These are phyloP conservation scores for Pyrochroa serraticornis DNA, from an alignment of 2,888 invertebrate species.

Conservation along the genomic window DNA sequence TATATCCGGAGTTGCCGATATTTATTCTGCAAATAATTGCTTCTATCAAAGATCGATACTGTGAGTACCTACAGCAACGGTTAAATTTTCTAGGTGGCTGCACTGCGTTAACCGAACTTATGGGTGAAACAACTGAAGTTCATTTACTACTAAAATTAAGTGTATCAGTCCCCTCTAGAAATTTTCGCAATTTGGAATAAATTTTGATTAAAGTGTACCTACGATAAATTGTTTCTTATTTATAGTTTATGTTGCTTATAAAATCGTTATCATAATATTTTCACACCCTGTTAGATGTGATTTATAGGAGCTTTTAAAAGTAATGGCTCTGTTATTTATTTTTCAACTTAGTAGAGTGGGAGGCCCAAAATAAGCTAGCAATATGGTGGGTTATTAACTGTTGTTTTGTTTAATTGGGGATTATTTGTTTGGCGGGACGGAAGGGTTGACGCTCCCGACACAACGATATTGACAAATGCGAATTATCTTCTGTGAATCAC, in stretches of 20 bases:
- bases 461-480: slow-evolving; percentile 15
- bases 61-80: too few species aligned
- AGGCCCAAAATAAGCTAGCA: not conserved
- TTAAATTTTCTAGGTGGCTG: too few species aligned
- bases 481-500: slow-evolving; percentile 29
- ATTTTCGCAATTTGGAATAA: slow-evolving; percentile 1
- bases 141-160: too few species aligned
- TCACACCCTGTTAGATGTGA: not conserved
- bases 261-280: slow-evolving; percentile 2
- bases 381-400: not conserved
- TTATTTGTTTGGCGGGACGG: too few species aligned
- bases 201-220: not conserved
- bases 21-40: too few species aligned
- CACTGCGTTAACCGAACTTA: too few species aligned
- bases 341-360: not conserved
- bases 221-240: not conserved
- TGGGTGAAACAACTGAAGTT: too few species aligned
- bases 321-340: slow-evolving; percentile 4
- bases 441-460: too few species aligned
- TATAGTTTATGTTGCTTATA: slow-evolving; percentile 3
- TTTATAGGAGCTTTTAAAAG: slow-evolving; percentile 1
- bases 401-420: too few species aligned
- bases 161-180: not conserved
- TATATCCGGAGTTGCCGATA: too few species aligned
- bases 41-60: too few species aligned